Percentiles rank a stretch among this genome's conserved stretches.
Conservation (phyloP, 2,113 vertebrate genomes). For the Forbesichthys papilliferus region DNA sequence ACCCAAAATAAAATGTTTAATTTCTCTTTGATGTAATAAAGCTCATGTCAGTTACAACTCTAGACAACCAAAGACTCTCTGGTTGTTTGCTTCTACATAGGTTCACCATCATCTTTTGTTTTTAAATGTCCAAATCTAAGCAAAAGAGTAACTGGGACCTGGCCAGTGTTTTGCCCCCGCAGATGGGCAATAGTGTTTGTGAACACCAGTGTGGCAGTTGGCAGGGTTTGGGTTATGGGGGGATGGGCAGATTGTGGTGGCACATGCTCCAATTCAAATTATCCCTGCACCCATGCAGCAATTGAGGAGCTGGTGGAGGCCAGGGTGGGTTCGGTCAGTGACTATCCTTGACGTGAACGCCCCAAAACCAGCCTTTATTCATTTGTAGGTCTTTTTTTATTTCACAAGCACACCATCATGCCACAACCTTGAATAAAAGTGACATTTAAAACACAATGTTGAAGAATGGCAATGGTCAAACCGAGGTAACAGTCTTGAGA, state of each 20-base stretch:
- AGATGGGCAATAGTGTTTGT: conserved; percentile 77
- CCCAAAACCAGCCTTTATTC: conserved; percentile 25
- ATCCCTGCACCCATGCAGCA: conserved; percentile 71
- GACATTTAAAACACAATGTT: not conserved
- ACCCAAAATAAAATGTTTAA: conserved; percentile 15
- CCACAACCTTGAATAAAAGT: not conserved
- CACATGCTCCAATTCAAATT: conserved; percentile 76
- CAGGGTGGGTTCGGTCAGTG: conserved; percentile 63
- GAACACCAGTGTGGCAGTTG: conserved; percentile 76
- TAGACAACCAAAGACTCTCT: conserved; percentile 18
- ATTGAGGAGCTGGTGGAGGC: conserved; percentile 70
- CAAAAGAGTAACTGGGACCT: conserved; percentile 53
- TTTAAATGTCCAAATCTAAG: conserved; percentile 29
- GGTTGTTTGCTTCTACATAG: conserved; percentile 29
- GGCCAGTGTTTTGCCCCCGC: conserved; percentile 68
- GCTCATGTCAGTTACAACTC: conserved; percentile 5
- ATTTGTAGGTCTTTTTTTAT: conserved; percentile 9
- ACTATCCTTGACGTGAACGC: conserved; percentile 18
- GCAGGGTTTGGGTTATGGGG: conserved; percentile 64
- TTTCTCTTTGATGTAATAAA: conserved; percentile 16
- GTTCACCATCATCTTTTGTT: conserved; percentile 24
- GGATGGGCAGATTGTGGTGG: conserved; percentile 70
- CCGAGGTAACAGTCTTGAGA: too few relatives aligned
- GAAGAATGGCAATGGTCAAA: too few relatives aligned
- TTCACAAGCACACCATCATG: not conserved